These are phyloP conservation scores for Larimichthys crocea DNA, from an alignment of 2,113 vertebrate genomes.

Conservation along the genomic window DNA sequence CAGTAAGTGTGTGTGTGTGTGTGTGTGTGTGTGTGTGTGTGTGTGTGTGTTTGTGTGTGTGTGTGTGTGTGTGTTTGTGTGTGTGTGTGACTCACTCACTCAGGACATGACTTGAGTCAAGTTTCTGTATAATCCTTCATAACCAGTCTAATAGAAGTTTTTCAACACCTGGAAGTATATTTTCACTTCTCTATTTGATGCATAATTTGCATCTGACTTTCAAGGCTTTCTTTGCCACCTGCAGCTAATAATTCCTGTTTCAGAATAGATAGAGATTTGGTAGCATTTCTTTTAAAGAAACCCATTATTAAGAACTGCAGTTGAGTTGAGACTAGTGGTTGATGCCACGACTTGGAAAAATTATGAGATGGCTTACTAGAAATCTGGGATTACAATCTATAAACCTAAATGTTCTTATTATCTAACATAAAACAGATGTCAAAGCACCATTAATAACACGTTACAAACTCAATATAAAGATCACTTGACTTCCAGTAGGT, in stretches of 20 bases:
- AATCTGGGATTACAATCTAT: neutral
- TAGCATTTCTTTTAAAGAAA: neutral
- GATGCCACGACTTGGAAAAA: no score
- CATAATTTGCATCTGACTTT: no score
- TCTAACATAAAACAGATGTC: neutral
- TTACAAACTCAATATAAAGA: neutral
- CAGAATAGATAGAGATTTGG: neutral
- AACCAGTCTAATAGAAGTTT: neutral
- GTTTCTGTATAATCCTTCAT: neutral
- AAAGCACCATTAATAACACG: neutral
- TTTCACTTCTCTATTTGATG: neutral
- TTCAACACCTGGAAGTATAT: neutral
- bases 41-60: neutral
- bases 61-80: neutral
- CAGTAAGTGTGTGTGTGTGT: neutral
- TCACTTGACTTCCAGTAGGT: neutral
- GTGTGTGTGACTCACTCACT: constrained; percentile 1
- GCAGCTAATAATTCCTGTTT: neutral
- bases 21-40: neutral
- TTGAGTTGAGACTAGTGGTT: neutral
- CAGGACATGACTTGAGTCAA: neutral
- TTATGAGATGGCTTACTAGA: no score
- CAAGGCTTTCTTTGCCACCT: neutral
- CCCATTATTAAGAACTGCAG: neutral
- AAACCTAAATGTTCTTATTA: neutral